Evolutionary conservation across 2,888 invertebrate species (phyloP).

Genomic region (Drosophila hamatofila): DNA sequence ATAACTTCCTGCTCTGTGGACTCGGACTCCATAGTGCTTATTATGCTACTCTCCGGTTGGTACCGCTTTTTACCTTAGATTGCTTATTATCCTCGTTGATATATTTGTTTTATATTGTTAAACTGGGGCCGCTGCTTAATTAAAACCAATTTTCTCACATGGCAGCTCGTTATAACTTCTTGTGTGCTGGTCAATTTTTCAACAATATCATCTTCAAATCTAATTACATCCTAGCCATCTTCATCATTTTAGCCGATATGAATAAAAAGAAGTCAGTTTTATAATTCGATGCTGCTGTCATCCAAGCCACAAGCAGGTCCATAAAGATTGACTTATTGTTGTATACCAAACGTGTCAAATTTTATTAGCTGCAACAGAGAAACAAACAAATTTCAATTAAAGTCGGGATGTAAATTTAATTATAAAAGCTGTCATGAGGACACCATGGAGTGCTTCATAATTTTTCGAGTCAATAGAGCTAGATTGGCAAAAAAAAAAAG

Average conservation of each 20-base stretch:
- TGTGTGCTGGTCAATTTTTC: constrained; percentile 41
- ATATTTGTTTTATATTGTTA: constrained; percentile 12
- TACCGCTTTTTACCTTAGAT: constrained; percentile 6
- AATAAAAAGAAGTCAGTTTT: constrained; percentile 51
- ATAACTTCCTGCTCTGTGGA: constrained; percentile 66
- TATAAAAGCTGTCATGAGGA: constrained; percentile 20
- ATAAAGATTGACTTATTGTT: constrained; percentile 31
- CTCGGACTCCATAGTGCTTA: constrained; percentile 64
- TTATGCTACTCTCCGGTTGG: constrained; percentile 35
- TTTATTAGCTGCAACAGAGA: constrained; percentile 73
- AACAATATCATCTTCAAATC: constrained; percentile 24
- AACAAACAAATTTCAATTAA: constrained; percentile 36
- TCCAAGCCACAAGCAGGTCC: constrained; percentile 52
- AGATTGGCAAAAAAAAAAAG: too few relatives aligned
- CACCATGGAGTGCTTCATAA: too few relatives aligned
- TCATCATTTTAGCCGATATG: constrained; percentile 27
- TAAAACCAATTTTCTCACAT: constrained; percentile 35
- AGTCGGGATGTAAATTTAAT: constrained; percentile 45
- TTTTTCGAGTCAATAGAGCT: too few relatives aligned
- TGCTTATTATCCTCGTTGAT: constrained; percentile 3
- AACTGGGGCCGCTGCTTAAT: not conserved
- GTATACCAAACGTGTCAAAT: constrained; percentile 58
- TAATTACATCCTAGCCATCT: constrained; percentile 16
- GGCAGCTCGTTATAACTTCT: constrained; percentile 27
- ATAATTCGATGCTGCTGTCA: constrained; percentile 48